A percentile compares a stretch with the other conserved stretches of the same genome.
phyloP scores from a whole-genome alignment of 2,113 vertebrate genomes.

The Ptyas mucosa region DNA sequence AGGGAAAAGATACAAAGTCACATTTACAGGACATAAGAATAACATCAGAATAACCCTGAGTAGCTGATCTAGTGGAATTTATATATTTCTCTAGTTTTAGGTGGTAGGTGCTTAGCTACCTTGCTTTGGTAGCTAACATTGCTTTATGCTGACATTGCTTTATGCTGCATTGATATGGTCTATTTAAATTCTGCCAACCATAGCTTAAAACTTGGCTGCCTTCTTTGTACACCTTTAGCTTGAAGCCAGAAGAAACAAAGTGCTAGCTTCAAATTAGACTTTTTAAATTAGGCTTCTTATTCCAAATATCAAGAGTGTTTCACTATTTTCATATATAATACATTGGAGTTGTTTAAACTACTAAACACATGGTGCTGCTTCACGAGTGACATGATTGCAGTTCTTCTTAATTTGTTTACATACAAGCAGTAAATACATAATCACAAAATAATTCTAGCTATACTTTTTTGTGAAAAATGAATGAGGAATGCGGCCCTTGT shows the following conservation, averaged over 20 bases:
- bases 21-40: neutral
- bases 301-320: neutral
- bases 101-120: neutral
- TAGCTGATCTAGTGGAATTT: neutral
- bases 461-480: neutral
- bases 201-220: neutral
- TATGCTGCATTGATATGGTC: slow-evolving; percentile 15
- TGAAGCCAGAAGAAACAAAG: neutral
- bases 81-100: neutral
- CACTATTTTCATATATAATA: neutral
- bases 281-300: neutral
- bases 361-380: neutral
- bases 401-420: neutral
- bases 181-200: neutral
- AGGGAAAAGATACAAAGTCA: neutral
- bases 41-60: neutral
- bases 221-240: neutral
- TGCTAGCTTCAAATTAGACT: neutral
- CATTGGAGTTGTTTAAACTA: neutral
- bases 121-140: no score
- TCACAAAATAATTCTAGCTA: neutral
- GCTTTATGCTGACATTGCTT: accelerated
- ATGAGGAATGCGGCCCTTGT: neutral
- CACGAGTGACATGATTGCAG: neutral
- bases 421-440: neutral